Conservation (phyloP, 2,113 vertebrate species). For the Fregata magnificens region DNA sequence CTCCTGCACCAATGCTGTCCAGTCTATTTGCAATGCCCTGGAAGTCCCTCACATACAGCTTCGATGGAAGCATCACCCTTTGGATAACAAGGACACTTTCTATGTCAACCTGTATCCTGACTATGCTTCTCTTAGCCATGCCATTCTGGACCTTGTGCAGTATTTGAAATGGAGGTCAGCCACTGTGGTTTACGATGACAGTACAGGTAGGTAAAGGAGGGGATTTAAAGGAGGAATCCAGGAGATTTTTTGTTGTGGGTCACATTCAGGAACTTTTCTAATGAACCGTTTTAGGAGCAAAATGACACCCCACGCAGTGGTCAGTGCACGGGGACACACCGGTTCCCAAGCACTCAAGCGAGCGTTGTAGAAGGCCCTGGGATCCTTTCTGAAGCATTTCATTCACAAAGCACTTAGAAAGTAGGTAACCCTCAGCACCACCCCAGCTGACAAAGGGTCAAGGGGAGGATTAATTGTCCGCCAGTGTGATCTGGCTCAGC, state of each 20-base stretch:
- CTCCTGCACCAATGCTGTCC: conserved; percentile 95
- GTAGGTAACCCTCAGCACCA: background rate
- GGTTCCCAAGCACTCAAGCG: background rate
- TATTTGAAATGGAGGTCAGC: conserved; percentile 97
- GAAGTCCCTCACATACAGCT: conserved; percentile 98
- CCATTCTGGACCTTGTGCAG: conserved; percentile 96
- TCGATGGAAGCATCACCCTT: conserved; percentile 96
- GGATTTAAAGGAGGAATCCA: no score
- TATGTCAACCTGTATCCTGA: conserved; percentile 98
- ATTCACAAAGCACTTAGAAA: background rate
- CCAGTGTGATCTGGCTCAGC: background rate
- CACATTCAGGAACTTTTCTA: background rate
- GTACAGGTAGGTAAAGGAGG: conserved; percentile 83
- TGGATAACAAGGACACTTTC: conserved; percentile 98
- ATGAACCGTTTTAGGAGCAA: rapidly evolving
- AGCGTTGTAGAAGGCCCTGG: background rate
- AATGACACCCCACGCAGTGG: rapidly evolving
- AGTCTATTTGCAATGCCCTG: conserved; percentile 97
- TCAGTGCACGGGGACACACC: rapidly evolving
- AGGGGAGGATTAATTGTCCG: rapidly evolving
- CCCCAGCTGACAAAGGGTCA: background rate
- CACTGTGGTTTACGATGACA: conserved; percentile 97
- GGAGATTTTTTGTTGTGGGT: background rate
- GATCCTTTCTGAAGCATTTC: background rate
- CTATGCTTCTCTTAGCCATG: conserved; percentile 96